phyloP scores from a whole-genome alignment of 92 coral and sea anemone genomes.

The Actinostola sp. region DNA sequence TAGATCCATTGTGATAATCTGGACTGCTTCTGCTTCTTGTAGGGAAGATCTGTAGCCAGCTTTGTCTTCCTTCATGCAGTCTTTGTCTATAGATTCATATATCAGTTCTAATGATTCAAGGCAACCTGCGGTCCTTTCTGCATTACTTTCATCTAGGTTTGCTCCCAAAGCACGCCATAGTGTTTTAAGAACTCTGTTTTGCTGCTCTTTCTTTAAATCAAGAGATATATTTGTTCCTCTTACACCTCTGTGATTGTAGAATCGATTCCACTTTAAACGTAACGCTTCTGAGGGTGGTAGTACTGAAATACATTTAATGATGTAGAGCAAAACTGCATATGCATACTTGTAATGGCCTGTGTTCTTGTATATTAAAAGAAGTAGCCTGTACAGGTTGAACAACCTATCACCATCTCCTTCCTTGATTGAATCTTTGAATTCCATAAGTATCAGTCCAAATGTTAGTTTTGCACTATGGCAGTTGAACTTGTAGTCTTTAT shows the following conservation, averaged over 20 bases:
- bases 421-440: constrained; percentile 42
- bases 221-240: constrained; percentile 54
- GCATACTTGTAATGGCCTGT: constrained; percentile 49
- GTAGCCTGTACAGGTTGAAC: constrained; percentile 41
- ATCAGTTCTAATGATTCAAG: constrained; percentile 42
- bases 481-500: constrained; percentile 51
- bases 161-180: constrained; percentile 60
- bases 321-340: constrained; percentile 44
- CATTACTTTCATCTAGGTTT: constrained; percentile 54
- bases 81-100: constrained; percentile 47
- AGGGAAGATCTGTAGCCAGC: constrained; percentile 23
- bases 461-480: constrained; percentile 67
- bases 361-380: constrained; percentile 42
- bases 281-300: constrained; percentile 39
- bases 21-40: constrained; percentile 55
- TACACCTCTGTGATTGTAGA: constrained; percentile 45
- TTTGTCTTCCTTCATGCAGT: constrained; percentile 31
- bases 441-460: constrained; percentile 57
- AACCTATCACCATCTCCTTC: constrained; percentile 64
- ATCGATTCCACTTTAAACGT: constrained; percentile 51
- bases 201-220: constrained; percentile 46
- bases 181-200: constrained; percentile 46
- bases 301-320: constrained; percentile 27
- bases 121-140: constrained; percentile 63
- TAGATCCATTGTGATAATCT: constrained; percentile 39